Base-by-base conservation (phyloP, 1,140 invertebrate species). In the Hycleus cichorii region DNA sequence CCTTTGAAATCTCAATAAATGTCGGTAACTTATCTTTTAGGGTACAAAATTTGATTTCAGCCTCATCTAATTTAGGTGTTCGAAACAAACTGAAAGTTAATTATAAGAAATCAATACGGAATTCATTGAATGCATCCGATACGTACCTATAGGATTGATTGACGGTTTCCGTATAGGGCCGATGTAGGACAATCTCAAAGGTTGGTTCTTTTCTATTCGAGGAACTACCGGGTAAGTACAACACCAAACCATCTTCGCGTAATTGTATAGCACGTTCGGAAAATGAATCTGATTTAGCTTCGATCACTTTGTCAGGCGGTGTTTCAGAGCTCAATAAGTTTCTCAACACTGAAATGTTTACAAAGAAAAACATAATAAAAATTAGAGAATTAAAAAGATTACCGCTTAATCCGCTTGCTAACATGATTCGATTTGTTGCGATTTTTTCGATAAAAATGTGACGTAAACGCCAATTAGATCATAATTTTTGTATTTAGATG, bases 171-270 rank as follows among this genome's bases (percentile, higher is more conserved):
- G 80, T 81, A 65, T 78, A 84, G 25, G 84, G 85, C 69, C 81
- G 81, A 59, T 89, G 83, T 12, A 89, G 70, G n/a, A 90, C 77
- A 63, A 90, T 85, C 70, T 90, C 88, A 73, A 79, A 89, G 53
- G 73, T 76, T 4, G 72, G 64, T 58, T 82, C 81, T 7, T 78
- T 76, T 27, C 77, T 74, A 69, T 79, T 79, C 39, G 47, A 59
- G 47, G 74, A 72, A 39, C 69, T 76, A 4, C 73, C 64, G 39
- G 83, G 82, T 52, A 77, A 76, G 71, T 89, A 89, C 0, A 90
- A 66, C 48, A 88, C 75, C 10, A 89, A 78, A 9, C 83, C 80
- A 67, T 89, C 86, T 69, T 89, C 85, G 52, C 87, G 75, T 62
- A 77, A 81, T 47, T 80, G 70, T 47, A 88, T 81, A 12, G 78